phyloP scores from a whole-genome alignment of 92 coral and sea anemone species.

The Plumapathes pennacea region DNA sequence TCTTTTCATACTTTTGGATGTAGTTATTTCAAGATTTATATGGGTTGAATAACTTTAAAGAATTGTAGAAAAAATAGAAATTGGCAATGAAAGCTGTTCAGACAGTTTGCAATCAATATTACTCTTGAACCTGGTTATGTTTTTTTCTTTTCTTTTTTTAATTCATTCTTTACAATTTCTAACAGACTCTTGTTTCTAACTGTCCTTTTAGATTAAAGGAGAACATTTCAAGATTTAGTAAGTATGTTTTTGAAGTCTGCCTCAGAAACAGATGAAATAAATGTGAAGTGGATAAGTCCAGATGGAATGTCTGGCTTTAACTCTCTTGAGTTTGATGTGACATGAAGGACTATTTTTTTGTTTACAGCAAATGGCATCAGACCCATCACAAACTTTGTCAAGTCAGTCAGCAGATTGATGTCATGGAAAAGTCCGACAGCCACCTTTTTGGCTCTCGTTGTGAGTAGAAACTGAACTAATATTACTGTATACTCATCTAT shows the following conservation, averaged over 20 bases:
- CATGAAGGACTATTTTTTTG: too few relatives aligned
- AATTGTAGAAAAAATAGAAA: too few relatives aligned
- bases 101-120: not conserved
- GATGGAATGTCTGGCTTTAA: too few relatives aligned
- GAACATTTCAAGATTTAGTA: conserved; percentile 88
- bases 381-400: conserved; percentile 77
- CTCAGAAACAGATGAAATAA: too few relatives aligned
- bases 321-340: too few relatives aligned
- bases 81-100: too few relatives aligned
- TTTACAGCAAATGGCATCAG: conserved; percentile 64
- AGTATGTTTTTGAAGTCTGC: too few relatives aligned
- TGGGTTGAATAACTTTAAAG: too few relatives aligned
- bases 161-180: not conserved
- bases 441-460: conserved; percentile 76
- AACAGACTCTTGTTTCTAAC: not conserved
- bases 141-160: not conserved
- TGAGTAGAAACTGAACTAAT: conserved; percentile 7
- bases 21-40: too few relatives aligned
- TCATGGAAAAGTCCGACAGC: conserved; percentile 85
- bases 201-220: conserved; percentile 67
- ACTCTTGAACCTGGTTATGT: not conserved
- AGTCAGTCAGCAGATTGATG: conserved; percentile 47
- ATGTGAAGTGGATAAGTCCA: too few relatives aligned
- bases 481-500: not conserved
- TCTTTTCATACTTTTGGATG: too few relatives aligned